phyloP scores from a whole-genome alignment of 2,797 vertebrate genomes.

The Coendou prehensilis region DNA sequence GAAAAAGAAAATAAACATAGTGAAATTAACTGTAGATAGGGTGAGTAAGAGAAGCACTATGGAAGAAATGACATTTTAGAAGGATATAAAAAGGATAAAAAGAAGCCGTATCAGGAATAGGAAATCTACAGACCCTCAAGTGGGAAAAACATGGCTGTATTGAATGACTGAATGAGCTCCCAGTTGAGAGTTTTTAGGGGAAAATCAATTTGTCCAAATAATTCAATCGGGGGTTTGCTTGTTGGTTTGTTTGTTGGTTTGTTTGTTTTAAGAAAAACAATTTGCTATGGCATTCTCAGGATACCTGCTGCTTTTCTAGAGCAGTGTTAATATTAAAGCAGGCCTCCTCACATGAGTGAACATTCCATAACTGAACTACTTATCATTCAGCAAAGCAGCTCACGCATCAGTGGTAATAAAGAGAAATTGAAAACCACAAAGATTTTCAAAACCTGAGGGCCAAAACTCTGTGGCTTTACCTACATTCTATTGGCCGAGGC shows the following conservation, averaged over 20 bases:
- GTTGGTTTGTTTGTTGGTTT: not conserved
- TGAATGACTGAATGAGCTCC: not conserved
- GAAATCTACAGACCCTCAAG: not conserved
- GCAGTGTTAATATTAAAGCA: not conserved
- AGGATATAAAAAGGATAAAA: not conserved
- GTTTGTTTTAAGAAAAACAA: not conserved
- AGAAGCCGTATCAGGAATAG: not conserved
- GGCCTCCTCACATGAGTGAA: not conserved
- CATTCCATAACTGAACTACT: not conserved
- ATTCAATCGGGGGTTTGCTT: not conserved
- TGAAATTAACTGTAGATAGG: not conserved
- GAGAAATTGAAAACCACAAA: not conserved
- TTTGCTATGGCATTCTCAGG: not conserved
- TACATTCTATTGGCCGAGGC: not conserved
- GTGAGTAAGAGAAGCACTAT: not conserved
- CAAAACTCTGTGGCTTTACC: not conserved
- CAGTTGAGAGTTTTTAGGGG: not conserved
- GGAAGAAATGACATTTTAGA: not conserved
- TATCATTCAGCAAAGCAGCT: not conserved
- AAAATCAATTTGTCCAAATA: not conserved
- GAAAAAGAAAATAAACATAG: not conserved
- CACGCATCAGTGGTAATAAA: not conserved
- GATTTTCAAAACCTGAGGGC: not conserved
- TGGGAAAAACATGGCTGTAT: not conserved
- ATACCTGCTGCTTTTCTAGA: not conserved